phyloP scores from a whole-genome alignment of 2,797 vertebrate genomes.

The Crocodylus rhombifer region DNA sequence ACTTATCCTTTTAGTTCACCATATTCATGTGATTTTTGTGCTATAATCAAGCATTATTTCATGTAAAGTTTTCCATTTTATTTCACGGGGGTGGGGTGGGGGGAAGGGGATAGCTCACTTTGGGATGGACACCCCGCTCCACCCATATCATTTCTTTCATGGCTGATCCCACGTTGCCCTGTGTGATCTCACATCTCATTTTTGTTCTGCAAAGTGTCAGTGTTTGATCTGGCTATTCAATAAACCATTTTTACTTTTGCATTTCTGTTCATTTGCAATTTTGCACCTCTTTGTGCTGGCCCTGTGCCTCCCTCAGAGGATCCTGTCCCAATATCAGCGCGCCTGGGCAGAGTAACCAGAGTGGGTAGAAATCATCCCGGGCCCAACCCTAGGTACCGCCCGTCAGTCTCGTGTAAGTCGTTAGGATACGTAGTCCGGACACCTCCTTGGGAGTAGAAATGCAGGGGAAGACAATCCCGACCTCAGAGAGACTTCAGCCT shows the following conservation, averaged over 20 bases:
- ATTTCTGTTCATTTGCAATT: conserved; percentile 80
- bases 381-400: not conserved
- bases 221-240: conserved; percentile 76
- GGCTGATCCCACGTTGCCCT: conserved; percentile 46
- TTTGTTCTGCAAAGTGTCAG: conserved; percentile 73
- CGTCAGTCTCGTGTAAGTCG: not conserved
- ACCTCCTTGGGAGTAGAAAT: too few species aligned
- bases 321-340: not conserved
- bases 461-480: not conserved
- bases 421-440: not conserved
- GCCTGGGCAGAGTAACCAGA: not conserved
- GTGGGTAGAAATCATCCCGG: not conserved
- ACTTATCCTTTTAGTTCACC: not conserved
- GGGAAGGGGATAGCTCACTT: not conserved
- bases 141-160: not conserved
- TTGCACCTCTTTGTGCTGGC: conserved; percentile 56
- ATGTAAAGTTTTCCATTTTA: conserved; percentile 37
- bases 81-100: not conserved
- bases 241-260: conserved; percentile 83
- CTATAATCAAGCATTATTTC: conserved; percentile 41
- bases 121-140: not conserved
- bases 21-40: conserved; percentile 32
- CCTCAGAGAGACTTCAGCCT: not conserved
- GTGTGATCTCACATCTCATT: conserved; percentile 76
- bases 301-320: not conserved